Base-by-base conservation (phyloP, 2,888 invertebrate species). In the Tanypteryx hageni region DNA sequence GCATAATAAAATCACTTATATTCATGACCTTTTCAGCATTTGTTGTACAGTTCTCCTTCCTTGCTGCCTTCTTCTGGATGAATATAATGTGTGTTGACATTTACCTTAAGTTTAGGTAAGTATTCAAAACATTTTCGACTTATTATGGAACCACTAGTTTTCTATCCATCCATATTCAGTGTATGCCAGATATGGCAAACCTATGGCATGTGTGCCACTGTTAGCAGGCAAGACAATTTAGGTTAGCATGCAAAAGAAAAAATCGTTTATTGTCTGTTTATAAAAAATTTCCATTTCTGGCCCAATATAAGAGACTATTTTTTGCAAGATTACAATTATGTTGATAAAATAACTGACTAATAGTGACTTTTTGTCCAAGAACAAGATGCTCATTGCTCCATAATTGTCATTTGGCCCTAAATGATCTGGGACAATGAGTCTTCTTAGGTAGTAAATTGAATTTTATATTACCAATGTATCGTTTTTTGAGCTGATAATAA, bases 41-140 rank as follows among this genome's bases (percentile, higher is more conserved):
- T 13, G 64, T 89, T 5, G 44, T 89, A n/a, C 89, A 89, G 68
- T 89, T 89, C 64, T 89, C 89, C 11, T 89, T 89, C 68, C 89
- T 64, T 64, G 89, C 89, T n/a, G 64, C 64, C 44, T 89, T 89
- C 89, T 89, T 89, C 59, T 89, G 89, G 89, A 27, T 68, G 11
- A 89, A 64, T 64, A 44, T 44, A 16, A 44, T 89, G 89, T 89
- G 89, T 64, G 44, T 89, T 64, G 89, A 89, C 16, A 61, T 61
- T n/a, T 89, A 44, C 44, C 10, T 44, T n/a, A 64, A 61, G 64
- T 89, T 89, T n/a, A 89, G 89, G 89, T 89, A 7, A 89, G 89
- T 14, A n/a, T 27, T 68, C 5, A 44, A 44, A 44, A 44, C 44
- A 44, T 44, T 44, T 44, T 3, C 44, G 1, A 3, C 5, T 14